Evolutionary conservation across 1,140 invertebrate species (phyloP).

Genomic region (Drosophila azteca): DNA sequence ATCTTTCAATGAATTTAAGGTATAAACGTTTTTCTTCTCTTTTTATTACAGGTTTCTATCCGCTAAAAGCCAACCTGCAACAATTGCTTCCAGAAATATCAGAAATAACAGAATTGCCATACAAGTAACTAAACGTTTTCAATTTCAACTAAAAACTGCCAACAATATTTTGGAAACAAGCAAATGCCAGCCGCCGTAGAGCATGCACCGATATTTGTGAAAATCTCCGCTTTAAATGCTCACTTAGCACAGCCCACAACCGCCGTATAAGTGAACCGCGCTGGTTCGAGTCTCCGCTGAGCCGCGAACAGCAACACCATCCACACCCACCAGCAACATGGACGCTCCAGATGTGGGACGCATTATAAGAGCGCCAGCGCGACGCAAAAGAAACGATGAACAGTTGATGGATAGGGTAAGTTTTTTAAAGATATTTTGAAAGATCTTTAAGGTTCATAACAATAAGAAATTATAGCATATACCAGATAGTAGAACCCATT

Average conservation of each 20-base stretch:
- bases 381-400: constrained; percentile 78
- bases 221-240: constrained; percentile 38
- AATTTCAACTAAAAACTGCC: constrained; percentile 34
- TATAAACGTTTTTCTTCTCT: background rate
- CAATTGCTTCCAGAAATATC: constrained; percentile 54
- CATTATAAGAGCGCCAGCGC: constrained; percentile 75
- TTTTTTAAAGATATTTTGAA: too few relatives aligned
- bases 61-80: constrained; percentile 37
- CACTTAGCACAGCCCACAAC: constrained; percentile 19
- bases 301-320: constrained; percentile 7
- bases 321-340: constrained; percentile 37
- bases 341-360: constrained; percentile 72
- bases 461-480: too few relatives aligned
- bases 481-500: too few relatives aligned
- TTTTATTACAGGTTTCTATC: constrained; percentile 37
- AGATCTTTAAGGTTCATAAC: too few relatives aligned
- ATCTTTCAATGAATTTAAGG: constrained; percentile 6
- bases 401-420: constrained; percentile 78
- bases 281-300: constrained; percentile 31
- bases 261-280: constrained; percentile 45
- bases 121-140: background rate
- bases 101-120: constrained; percentile 45
- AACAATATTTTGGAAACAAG: constrained; percentile 17
- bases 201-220: constrained; percentile 45
- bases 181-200: constrained; percentile 25